phyloP scores from a whole-genome alignment of 2,888 invertebrate genomes.

The Xanthorhoe designata region DNA sequence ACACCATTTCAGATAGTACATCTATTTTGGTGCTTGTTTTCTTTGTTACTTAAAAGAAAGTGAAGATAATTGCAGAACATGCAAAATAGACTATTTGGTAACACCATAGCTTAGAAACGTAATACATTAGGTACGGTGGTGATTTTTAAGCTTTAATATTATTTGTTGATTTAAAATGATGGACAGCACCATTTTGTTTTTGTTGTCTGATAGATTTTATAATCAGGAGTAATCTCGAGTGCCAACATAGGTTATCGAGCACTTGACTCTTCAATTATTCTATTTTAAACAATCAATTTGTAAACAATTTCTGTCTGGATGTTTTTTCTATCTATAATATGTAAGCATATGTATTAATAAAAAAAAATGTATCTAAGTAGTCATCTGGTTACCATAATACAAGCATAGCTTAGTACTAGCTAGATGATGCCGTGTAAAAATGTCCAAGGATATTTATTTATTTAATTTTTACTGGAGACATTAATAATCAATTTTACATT shows the following conservation, averaged over 20 bases:
- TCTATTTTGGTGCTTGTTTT: conserved; percentile 2
- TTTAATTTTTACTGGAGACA: conserved; percentile 10
- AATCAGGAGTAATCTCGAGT: conserved; percentile 17
- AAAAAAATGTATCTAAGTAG: too few species aligned
- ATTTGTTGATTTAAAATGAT: not conserved
- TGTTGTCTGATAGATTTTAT: conserved; percentile 3
- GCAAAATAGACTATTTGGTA: conserved; percentile 1
- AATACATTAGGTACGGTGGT: not conserved
- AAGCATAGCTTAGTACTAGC: too few species aligned
- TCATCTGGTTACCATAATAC: too few species aligned
- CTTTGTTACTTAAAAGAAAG: conserved; percentile 17
- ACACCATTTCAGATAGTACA: conserved; percentile 22
- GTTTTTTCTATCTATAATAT: too few species aligned
- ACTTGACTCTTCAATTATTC: conserved; percentile 18
- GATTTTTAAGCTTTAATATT: not conserved
- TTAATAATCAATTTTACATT: conserved; percentile 16
- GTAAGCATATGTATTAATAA: too few species aligned
- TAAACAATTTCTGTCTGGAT: too few species aligned
- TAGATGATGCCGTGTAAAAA: too few species aligned
- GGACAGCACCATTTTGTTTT: not conserved
- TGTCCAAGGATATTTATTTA: too few species aligned
- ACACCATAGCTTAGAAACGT: not conserved
- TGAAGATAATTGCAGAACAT: conserved; percentile 18
- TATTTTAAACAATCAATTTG: not conserved
- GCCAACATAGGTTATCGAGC: conserved; percentile 23